Percentiles rank a stretch among this genome's conserved stretches.
Conservation (phyloP, 2,797 vertebrate genomes). For the Distichodus sexfasciatus region DNA sequence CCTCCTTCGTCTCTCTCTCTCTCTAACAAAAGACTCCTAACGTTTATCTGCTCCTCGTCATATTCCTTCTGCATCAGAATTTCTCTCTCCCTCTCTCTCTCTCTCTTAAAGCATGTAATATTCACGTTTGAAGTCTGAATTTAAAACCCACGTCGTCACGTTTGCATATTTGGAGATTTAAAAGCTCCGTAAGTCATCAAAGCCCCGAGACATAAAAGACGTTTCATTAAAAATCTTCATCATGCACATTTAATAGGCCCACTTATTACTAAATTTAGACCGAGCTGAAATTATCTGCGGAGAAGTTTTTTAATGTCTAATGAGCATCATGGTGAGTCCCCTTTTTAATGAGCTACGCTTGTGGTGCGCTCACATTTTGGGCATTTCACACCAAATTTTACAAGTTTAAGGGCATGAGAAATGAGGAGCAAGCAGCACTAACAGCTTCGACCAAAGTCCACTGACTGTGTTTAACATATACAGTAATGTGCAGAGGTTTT, state of each 20-base stretch:
- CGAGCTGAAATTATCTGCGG: slow-evolving; percentile 28
- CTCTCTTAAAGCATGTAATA: too few species aligned
- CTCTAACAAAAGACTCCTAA: background rate
- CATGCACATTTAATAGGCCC: slow-evolving; percentile 12
- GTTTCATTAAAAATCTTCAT: slow-evolving; percentile 13
- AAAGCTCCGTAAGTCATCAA: slow-evolving; percentile 16
- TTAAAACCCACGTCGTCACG: background rate
- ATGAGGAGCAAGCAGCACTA: too few species aligned
- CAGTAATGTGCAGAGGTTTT: too few species aligned
- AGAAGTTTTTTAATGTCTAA: slow-evolving; percentile 35
- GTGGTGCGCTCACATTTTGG: too few species aligned
- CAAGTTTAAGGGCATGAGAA: too few species aligned
- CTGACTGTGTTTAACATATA: too few species aligned
- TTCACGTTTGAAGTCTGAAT: slow-evolving; percentile 1
- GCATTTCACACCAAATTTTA: too few species aligned
- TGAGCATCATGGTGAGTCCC: slow-evolving; percentile 23
- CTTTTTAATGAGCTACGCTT: too few species aligned
- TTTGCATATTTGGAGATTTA: slow-evolving; percentile 6
- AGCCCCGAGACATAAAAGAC: slow-evolving; percentile 16
- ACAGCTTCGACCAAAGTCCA: too few species aligned
- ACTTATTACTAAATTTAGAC: slow-evolving; percentile 27
- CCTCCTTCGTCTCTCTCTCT: slow-evolving; percentile 8
- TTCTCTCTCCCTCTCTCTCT: background rate
- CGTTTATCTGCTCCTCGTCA: slow-evolving; percentile 30
- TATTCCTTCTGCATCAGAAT: slow-evolving; percentile 42